Evolutionary conservation across 1,140 invertebrate genomes (phyloP), one percentile per base, ranked within the genome.

Genomic region (Delia radicum): DNA sequence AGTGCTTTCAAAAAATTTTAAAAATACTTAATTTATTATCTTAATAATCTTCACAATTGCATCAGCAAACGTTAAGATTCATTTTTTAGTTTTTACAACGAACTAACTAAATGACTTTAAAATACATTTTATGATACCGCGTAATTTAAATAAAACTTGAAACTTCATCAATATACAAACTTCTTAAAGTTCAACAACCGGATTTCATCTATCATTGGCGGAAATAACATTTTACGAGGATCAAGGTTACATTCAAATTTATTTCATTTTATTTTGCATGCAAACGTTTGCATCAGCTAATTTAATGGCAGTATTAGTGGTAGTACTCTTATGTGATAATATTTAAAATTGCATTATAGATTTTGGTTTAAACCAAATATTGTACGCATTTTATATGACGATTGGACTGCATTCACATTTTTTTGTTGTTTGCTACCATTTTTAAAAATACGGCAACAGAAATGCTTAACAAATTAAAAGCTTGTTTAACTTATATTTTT

Each of bases 171-270:
- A n/a, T n/a, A n/a, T n/a, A n/a, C n/a, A n/a, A n/a, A n/a, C n/a
- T n/a, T n/a, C n/a, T n/a, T n/a, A n/a, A n/a, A 13, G 48, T 55
- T 55, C 48, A 55, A 55, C 48, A 55, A 55, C 48, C 48, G 48
- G 48, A 55, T 55, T 33, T 33, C n/a, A n/a, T n/a, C 24, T 21
- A 18, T 55, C 18, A 55, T 21, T 55, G 48, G 24, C 65, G 65
- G 65, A 69, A 69, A 69, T 13, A 69, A 69, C 65, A 33, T 33
- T 69, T 33, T 33, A 55, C 31, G 65, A 69, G 65, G 65, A 69
- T 69, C 65, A 69, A 69, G 65, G 65, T 33, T 27, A 69, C 24
- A 69, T 69, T 69, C 29, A 69, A 69, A 33, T 33, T 69, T 67
- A 21, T 21, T 55, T 55, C 8, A 42, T 10, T 4, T 8, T 55